These are phyloP conservation scores for Carapus acus DNA, from an alignment of 2,797 vertebrate species.

Conservation along the genomic window DNA sequence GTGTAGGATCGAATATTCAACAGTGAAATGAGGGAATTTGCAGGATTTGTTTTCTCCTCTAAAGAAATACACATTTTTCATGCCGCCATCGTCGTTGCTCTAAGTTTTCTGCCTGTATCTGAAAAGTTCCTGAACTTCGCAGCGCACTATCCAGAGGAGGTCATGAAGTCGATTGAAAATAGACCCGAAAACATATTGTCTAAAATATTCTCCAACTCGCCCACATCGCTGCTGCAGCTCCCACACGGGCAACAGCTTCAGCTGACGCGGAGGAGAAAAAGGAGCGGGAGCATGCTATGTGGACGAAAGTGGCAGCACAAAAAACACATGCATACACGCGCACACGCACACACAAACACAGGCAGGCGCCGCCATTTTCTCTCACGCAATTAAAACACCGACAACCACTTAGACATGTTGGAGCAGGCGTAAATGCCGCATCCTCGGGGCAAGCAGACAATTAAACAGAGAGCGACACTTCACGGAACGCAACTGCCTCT, in stretches of 20 bases:
- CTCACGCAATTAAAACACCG: slow-evolving; percentile 37
- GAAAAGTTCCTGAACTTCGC: not conserved
- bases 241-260: slow-evolving; percentile 20
- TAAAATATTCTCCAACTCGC: slow-evolving; percentile 1
- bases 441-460: slow-evolving; percentile 52
- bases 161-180: not conserved
- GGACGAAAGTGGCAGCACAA: too few species aligned
- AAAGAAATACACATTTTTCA: not conserved
- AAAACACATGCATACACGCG: slow-evolving; percentile 12
- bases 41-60: not conserved
- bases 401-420: slow-evolving; percentile 47
- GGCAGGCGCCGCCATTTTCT: too few species aligned
- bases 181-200: not conserved
- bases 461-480: slow-evolving; percentile 48
- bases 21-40: slow-evolving; percentile 3
- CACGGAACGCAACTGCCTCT: slow-evolving; percentile 45
- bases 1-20: slow-evolving; percentile 25
- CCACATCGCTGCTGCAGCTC: slow-evolving; percentile 11
- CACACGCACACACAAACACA: slow-evolving; percentile 13
- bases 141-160: not conserved
- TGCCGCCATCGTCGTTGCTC: not conserved
- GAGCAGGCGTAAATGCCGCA: slow-evolving; percentile 40
- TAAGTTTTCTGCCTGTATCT: not conserved
- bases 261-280: slow-evolving; percentile 7
- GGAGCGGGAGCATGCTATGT: slow-evolving; percentile 18